A percentile compares a stretch with the other conserved stretches of the same genome.
These are phyloP conservation scores for Orestias chungarensis DNA, from an alignment of 2,797 vertebrate genomes.

Conservation along the genomic window DNA sequence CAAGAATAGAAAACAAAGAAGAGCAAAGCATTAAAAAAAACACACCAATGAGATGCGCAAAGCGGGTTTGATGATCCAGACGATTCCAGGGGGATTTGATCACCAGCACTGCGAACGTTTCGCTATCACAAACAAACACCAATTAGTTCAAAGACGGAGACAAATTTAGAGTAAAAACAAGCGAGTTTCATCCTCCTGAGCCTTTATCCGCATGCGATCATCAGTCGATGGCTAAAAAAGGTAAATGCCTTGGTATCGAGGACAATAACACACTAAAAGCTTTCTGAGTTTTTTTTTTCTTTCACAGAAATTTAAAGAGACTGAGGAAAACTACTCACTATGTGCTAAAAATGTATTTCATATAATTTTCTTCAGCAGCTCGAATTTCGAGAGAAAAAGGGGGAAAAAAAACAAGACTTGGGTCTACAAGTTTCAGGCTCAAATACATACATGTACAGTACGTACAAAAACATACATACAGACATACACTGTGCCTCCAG, in stretches of 20 bases:
- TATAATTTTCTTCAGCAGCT: constrained; percentile 12
- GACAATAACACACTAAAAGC: constrained; percentile 17
- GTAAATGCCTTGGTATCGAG: constrained; percentile 56
- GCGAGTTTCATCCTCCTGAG: constrained; percentile 64
- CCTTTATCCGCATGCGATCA: constrained; percentile 54
- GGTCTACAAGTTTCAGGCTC: background rate
- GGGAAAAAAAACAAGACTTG: background rate
- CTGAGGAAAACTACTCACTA: constrained; percentile 8
- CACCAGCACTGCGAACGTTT: constrained; percentile 58
- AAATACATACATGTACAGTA: too few species aligned
- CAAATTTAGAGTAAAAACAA: constrained; percentile 68
- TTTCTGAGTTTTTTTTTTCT: constrained; percentile 20
- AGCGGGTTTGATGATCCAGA: constrained; percentile 60
- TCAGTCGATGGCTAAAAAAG: constrained; percentile 46
- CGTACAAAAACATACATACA: background rate
- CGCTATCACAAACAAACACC: constrained; percentile 72
- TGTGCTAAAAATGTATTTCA: constrained; percentile 5
- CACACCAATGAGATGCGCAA: constrained; percentile 55
- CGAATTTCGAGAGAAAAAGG: constrained; percentile 5
- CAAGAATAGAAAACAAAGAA: constrained; percentile 35
- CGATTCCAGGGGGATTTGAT: constrained; percentile 60
- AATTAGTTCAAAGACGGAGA: constrained; percentile 65
- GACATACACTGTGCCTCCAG: too few species aligned
- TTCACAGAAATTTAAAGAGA: constrained; percentile 38
- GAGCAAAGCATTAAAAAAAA: constrained; percentile 51